Evolutionary conservation across 1,140 invertebrate species (phyloP).

Genomic region (Andrena cerasifolii): DNA sequence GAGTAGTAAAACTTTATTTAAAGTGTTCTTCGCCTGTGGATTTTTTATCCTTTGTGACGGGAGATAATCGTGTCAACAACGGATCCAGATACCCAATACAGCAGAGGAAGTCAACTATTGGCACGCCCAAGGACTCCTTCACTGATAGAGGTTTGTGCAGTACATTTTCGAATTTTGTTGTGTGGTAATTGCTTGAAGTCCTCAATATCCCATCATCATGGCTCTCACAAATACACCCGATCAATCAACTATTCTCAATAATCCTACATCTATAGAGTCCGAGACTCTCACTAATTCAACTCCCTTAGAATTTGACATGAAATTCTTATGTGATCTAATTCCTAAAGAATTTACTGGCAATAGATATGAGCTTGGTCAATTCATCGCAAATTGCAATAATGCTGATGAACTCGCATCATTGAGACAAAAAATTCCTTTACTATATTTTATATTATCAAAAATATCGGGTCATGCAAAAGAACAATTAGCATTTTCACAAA

Average conservation of each 20-base stretch:
- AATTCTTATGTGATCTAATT: not conserved
- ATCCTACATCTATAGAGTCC: no score
- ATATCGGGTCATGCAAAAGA: not conserved
- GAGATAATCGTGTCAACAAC: not conserved
- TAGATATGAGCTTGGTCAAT: not conserved
- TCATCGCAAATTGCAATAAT: not conserved
- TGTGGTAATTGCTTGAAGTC: not conserved
- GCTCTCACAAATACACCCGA: not conserved
- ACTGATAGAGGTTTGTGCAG: not conserved
- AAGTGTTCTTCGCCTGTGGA: not conserved
- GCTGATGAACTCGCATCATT: not conserved
- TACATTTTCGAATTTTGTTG: not conserved
- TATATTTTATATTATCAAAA: slow-evolving; percentile 1
- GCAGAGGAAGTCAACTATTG: not conserved
- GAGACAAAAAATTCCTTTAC: not conserved
- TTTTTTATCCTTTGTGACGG: not conserved
- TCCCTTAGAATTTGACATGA: not conserved
- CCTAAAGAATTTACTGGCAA: not conserved
- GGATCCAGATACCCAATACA: not conserved
- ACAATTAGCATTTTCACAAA: not conserved
- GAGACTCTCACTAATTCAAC: no score
- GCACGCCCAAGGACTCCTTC: no score
- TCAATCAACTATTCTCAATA: not conserved
- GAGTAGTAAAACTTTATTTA: no score
- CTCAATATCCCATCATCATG: not conserved